A percentile compares a stretch with the other conserved stretches of the same genome.
Conservation (phyloP, 2,888 invertebrate species). For the Acrobasis consociella region DNA sequence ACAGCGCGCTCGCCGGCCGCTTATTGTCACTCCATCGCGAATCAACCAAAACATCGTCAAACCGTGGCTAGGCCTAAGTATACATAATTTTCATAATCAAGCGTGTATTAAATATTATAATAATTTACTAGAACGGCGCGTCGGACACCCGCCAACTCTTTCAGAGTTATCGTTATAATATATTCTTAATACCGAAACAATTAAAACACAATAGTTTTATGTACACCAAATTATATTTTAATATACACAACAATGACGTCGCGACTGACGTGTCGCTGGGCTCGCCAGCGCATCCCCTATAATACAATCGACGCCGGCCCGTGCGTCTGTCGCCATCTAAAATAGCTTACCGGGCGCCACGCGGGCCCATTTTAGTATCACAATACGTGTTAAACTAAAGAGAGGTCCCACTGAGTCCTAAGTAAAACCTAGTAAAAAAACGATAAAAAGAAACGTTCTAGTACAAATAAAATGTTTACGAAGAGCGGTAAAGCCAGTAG, state of each 20-base stretch:
- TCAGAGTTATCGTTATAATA: constrained; percentile 55
- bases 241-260: constrained; percentile 48
- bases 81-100: constrained; percentile 51
- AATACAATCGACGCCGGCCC: constrained; percentile 34
- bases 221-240: constrained; percentile 77
- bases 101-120: constrained; percentile 42
- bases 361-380: constrained; percentile 75
- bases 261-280: constrained; percentile 4
- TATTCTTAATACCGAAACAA: constrained; percentile 72
- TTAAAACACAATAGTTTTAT: constrained; percentile 68
- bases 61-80: constrained; percentile 55
- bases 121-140: constrained; percentile 41
- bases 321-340: constrained; percentile 45
- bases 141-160: constrained; percentile 53
- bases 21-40: constrained; percentile 43
- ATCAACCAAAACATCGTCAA: constrained; percentile 36
- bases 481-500: constrained; percentile 38
- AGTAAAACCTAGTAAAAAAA: constrained; percentile 58
- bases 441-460: constrained; percentile 61
- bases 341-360: constrained; percentile 67
- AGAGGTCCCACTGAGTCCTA: constrained; percentile 65
- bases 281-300: constrained; percentile 11
- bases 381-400: constrained; percentile 75
- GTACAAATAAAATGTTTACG: constrained; percentile 56
- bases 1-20: constrained; percentile 35